A percentile compares a stretch with the other conserved stretches of the same genome.
phyloP scores from a whole-genome alignment of 2,797 vertebrate species.

The Pangasius krempfi region DNA sequence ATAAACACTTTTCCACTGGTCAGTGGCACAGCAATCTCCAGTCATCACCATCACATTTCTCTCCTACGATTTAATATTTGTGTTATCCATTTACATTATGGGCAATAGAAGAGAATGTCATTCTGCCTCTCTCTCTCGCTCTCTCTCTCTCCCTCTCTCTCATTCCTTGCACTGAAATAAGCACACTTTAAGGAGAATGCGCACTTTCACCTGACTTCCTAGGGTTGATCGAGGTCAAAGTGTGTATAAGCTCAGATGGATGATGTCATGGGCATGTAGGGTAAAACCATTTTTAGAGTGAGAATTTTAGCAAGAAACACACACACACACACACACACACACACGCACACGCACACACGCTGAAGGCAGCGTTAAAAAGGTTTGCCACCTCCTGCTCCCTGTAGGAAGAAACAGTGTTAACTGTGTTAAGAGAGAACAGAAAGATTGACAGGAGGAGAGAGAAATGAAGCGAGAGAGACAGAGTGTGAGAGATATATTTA shows the following conservation, averaged over 20 bases:
- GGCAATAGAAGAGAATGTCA: background rate
- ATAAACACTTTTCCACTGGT: background rate
- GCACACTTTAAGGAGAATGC: background rate
- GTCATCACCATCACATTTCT: background rate
- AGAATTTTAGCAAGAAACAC: constrained; percentile 12
- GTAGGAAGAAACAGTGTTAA: constrained; percentile 19
- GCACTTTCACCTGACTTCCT: background rate
- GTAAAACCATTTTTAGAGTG: constrained; percentile 8
- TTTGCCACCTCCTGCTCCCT: constrained; percentile 11
- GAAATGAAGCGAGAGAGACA: background rate
- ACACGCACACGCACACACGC: constrained; percentile 8
- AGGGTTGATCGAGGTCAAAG: background rate
- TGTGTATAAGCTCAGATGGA: background rate
- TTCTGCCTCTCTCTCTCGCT: background rate
- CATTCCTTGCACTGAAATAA: background rate
- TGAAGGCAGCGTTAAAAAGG: constrained; percentile 43
- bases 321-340: constrained; percentile 4
- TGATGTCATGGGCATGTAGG: background rate
- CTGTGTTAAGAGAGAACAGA: background rate
- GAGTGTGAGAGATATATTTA: background rate
- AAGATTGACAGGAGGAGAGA: background rate
- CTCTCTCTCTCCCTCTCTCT: background rate
- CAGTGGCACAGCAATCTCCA: background rate
- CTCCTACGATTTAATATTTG: background rate
- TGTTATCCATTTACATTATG: background rate